phyloP scores from a whole-genome alignment of 1,140 invertebrate genomes.

The Musca domestica region DNA sequence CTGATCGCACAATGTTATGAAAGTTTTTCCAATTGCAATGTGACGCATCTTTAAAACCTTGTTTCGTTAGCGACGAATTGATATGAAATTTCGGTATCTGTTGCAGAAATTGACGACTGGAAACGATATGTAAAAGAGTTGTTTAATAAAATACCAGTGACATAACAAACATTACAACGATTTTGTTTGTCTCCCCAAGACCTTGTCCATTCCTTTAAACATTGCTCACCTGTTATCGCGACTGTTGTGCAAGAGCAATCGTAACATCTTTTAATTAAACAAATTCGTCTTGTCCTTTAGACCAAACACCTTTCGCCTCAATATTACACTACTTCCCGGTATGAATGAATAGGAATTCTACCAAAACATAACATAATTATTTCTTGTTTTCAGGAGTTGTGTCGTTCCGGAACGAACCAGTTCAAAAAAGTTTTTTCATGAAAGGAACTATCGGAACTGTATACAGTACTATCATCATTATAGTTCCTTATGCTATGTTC shows the following conservation, averaged over 20 bases:
- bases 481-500: too few species aligned
- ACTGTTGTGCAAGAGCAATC: constrained; percentile 4
- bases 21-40: neutral
- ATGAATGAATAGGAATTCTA: too few species aligned
- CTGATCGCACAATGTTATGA: neutral
- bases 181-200: neutral
- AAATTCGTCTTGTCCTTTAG: too few species aligned
- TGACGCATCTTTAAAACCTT: neutral
- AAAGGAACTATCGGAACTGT: too few species aligned
- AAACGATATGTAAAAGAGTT: neutral
- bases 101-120: constrained; percentile 39
- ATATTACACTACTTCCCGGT: too few species aligned
- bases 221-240: constrained; percentile 8
- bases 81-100: constrained; percentile 28
- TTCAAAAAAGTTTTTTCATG: too few species aligned
- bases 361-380: too few species aligned
- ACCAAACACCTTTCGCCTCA: too few species aligned
- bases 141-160: neutral
- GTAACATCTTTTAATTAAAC: neutral
- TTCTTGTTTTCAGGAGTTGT: too few species aligned
- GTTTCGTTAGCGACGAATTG: neutral
- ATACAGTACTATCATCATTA: too few species aligned
- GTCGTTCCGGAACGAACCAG: too few species aligned
- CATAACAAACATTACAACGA: neutral
- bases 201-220: neutral